phyloP scores from a whole-genome alignment of 2,113 vertebrate genomes.

The Piprites chloris region DNA sequence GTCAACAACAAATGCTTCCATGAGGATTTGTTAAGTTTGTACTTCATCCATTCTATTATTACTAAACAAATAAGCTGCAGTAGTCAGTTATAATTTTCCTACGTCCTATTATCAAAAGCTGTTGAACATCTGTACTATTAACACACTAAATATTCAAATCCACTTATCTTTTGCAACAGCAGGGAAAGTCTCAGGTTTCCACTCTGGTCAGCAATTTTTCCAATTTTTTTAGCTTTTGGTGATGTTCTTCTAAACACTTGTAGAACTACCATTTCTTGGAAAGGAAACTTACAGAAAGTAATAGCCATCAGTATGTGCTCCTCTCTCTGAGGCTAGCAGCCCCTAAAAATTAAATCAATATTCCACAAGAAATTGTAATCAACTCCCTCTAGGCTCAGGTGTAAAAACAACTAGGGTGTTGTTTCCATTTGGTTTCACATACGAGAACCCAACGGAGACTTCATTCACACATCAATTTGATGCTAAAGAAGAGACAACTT shows the following conservation, averaged over 20 bases:
- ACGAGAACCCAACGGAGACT: too few species aligned
- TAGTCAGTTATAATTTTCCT: neutral
- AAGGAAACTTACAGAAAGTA: neutral
- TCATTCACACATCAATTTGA: too few species aligned
- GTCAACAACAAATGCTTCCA: neutral
- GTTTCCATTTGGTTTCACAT: too few species aligned
- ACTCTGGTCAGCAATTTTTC: neutral
- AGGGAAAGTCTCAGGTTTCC: neutral
- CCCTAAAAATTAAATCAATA: neutral
- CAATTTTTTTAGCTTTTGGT: neutral
- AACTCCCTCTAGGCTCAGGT: neutral
- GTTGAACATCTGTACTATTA: neutral
- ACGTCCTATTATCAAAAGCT: neutral
- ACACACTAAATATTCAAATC: neutral
- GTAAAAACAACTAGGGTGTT: too few species aligned
- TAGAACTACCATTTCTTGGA: neutral
- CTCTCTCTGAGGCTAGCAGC: neutral
- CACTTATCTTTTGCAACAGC: neutral
- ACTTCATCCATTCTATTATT: neutral
- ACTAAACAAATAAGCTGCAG: neutral
- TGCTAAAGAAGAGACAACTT: too few species aligned
- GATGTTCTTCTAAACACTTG: neutral
- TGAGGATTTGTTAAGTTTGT: neutral
- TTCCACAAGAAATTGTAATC: neutral
- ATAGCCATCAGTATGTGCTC: neutral